Base-by-base conservation (phyloP, 2,797 vertebrate genomes). In the Oceanodroma leucorhoa region DNA sequence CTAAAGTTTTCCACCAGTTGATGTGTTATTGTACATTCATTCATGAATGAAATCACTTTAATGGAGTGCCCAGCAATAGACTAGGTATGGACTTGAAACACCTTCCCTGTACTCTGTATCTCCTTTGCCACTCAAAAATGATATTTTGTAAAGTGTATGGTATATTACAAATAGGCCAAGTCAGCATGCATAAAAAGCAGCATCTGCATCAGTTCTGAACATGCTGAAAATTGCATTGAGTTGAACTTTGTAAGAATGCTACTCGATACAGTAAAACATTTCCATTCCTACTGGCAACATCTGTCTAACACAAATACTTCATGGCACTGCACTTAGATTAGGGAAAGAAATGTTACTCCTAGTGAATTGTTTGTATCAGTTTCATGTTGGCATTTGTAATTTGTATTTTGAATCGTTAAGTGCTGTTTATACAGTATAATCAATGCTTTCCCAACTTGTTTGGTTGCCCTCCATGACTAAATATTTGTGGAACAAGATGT, bases 401-500 rank as follows among this genome's bases (percentile, higher is more conserved):
- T 97, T 96, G 96, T 97, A 96, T 97, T 98, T 97, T 97, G 94
- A 97, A 96, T 96, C 60, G 90, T 95, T 96, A 96, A 97, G 94
- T 94, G 93, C 93, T 95, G 87, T 96, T 97, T 97, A 93, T 97
- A 93, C 96, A 92, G 94, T 95, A 94, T 97, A 95, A 96, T 88
- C 93, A 87, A 90, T 95, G 89, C 95, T 97, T 95, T 96, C 95
- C 95, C 96, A 96, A 93, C 73, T 96, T 77, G 91, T 95, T 94
- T 95, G 93, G 93, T 97, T 97, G 93, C 93, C 92, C 95, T 95
- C 92, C 95, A 94, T 96, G 91, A 90, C 75, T 96, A 95, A 97
- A 96, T 97, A 97, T 97, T 97, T 98, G 96, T 97, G 96, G 96
- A 97, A 97, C 87, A 97, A 96, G 93, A 92, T 96, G 84, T 94